Conservation (phyloP, 2,888 invertebrate species). For the Callosobruchus maculatus region DNA sequence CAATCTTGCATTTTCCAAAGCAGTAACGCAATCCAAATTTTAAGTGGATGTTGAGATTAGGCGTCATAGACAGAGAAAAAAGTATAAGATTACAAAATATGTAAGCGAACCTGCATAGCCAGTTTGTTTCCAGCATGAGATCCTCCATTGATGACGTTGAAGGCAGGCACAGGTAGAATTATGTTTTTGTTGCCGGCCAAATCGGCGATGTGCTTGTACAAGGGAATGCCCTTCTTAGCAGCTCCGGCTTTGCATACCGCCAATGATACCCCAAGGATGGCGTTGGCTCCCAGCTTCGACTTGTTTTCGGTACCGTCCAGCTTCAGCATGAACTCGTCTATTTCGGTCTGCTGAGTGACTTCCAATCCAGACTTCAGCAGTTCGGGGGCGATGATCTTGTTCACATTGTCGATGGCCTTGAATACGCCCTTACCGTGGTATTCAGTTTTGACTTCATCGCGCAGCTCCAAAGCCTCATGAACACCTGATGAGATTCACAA, state of each 20-base stretch:
- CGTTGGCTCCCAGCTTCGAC: conserved; percentile 93
- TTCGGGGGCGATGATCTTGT: conserved; percentile 73
- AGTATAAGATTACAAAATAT: too few species aligned
- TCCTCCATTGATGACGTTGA: conserved; percentile 99
- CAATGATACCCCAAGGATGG: conserved; percentile 94
- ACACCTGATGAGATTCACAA: conserved; percentile 55
- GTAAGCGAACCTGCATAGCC: conserved; percentile 85
- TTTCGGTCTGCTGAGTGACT: conserved; percentile 84
- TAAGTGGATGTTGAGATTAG: too few species aligned
- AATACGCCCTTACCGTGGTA: conserved; percentile 96
- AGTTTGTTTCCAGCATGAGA: conserved; percentile 98
- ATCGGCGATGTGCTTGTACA: conserved; percentile 93
- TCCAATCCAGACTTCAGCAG: conserved; percentile 75
- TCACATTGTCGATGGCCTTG: conserved; percentile 91
- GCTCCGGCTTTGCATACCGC: conserved; percentile 98
- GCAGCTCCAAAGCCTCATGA: conserved; percentile 94
- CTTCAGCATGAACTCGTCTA: conserved; percentile 82
- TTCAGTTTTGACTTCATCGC: conserved; percentile 84
- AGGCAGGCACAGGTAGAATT: conserved; percentile 93
- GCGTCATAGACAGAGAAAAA: too few species aligned
- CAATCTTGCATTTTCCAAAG: too few species aligned
- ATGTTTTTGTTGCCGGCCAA: conserved; percentile 88
- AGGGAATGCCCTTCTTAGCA: conserved; percentile 83
- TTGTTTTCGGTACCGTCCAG: conserved; percentile 98
- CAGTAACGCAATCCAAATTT: too few species aligned